Evolutionary conservation across 2,113 vertebrate genomes (phyloP), one percentile per base, ranked within the genome.

Genomic region (Tragelaphus buxtoni): DNA sequence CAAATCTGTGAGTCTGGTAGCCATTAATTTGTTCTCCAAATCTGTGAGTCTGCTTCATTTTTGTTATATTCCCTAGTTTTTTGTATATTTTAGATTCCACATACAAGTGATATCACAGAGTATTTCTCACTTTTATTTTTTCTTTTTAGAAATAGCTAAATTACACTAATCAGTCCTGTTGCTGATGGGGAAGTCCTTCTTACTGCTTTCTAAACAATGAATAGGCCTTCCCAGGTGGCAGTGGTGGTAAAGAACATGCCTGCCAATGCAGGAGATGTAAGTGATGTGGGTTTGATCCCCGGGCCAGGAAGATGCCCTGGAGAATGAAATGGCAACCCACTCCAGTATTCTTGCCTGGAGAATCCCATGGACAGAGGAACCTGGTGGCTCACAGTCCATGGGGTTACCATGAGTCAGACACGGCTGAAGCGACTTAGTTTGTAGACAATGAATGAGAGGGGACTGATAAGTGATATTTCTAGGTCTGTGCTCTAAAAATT

Each of bases 161-260:
- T 8, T 63, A 8, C 2, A 51, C 2, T n/a, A 56, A 49, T 9
- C 42, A 86, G 16, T 3, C 39, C 24, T 17, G 6, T 63, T 53
- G 24, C 7, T 24, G 16, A 83, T 0, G 17, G 4, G n/a, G 2
- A 16, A 11, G 3, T 0, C 3, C 7, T 24, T 94, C 77, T 42
- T 32, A 58, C n/a, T 76, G 35, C 14, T 6, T 60, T 89, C 28
- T 53, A 58, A 60, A 61, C 22, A 86, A 45, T 39, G 39, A 24
- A n/a, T 9, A 74, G 39, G 69, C 65, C 20, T 72, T 6, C 35
- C 65, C 35, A 12, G 18, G 65, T 12, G 65, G 65, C 5, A 12
- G 2, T 3, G 22, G 35, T 72, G 65, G 65, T 72, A 72, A 69
- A 72, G 18, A 22, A 39, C 65, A 39, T 35, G n/a, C 9, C 65